These are phyloP conservation scores for Clarias fuscus DNA, from an alignment of 2,797 vertebrate genomes.

Conservation along the genomic window DNA sequence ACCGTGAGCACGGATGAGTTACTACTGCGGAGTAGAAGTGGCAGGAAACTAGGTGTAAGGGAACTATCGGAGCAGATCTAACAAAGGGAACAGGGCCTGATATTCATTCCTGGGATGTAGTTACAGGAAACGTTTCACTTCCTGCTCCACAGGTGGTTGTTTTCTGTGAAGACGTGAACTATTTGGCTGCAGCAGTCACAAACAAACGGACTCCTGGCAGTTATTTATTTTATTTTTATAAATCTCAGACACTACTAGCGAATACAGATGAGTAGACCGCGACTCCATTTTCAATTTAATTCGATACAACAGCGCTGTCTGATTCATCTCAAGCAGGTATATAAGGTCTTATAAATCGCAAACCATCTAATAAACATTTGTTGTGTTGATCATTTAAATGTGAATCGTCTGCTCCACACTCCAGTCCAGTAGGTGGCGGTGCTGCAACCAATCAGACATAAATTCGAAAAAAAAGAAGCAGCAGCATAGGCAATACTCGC, in stretches of 20 bases:
- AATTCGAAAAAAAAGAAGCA: no score
- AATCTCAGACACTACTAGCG: neutral
- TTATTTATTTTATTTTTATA: neutral
- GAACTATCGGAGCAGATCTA: neutral
- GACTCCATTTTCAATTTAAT: no score
- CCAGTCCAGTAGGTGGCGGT: no score
- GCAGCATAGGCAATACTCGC: no score
- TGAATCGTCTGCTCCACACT: no score
- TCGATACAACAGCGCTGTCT: no score
- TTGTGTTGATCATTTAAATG: no score
- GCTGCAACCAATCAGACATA: no score
- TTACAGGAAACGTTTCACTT: conserved; percentile 12
- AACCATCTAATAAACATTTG: no score
- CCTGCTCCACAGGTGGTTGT: neutral
- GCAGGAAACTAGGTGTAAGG: conserved; percentile 1
- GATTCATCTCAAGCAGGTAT: no score
- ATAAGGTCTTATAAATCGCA: no score
- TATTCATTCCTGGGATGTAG: neutral
- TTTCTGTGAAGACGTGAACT: neutral
- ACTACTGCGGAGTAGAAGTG: neutral
- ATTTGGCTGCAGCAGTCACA: neutral
- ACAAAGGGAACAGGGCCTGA: neutral
- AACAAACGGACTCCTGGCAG: neutral
- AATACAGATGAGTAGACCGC: no score
- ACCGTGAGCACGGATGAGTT: neutral